phyloP scores from a whole-genome alignment of 2,113 vertebrate genomes.

The Marmota flaviventris region DNA sequence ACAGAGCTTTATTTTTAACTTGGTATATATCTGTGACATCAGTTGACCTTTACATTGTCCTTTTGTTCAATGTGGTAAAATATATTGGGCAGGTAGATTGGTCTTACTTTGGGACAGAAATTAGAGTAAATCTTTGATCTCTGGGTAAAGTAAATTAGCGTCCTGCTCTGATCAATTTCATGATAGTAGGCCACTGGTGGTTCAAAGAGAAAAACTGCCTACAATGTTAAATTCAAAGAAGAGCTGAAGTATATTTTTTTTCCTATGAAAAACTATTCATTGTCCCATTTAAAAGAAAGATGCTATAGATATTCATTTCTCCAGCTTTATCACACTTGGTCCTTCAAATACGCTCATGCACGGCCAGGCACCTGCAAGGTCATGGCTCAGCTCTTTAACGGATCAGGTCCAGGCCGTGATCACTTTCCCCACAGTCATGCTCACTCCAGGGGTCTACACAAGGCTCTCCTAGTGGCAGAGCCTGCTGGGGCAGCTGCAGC shows the following conservation, averaged over 20 bases:
- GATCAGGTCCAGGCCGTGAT: background rate
- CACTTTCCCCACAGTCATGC: background rate
- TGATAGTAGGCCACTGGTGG: background rate
- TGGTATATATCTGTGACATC: background rate
- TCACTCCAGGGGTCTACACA: no score
- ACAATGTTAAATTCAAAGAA: background rate
- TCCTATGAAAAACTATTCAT: background rate
- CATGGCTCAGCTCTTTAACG: constrained; percentile 76
- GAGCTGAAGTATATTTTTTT: background rate
- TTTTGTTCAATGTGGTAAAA: background rate
- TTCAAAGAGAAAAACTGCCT: background rate
- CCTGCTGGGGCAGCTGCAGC: background rate
- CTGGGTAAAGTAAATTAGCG: background rate
- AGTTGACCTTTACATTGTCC: background rate
- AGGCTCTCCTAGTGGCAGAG: no score
- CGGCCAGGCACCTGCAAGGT: constrained; percentile 24
- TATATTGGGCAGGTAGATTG: background rate
- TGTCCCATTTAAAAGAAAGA: background rate
- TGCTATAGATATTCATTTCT: background rate
- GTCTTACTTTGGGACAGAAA: background rate
- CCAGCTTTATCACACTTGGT: background rate
- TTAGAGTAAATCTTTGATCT: background rate
- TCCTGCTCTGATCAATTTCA: background rate
- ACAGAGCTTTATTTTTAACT: background rate
- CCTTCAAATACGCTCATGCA: background rate